These are phyloP conservation scores for Syngnathus typhle DNA, from an alignment of 2,113 vertebrate species.

Conservation along the genomic window DNA sequence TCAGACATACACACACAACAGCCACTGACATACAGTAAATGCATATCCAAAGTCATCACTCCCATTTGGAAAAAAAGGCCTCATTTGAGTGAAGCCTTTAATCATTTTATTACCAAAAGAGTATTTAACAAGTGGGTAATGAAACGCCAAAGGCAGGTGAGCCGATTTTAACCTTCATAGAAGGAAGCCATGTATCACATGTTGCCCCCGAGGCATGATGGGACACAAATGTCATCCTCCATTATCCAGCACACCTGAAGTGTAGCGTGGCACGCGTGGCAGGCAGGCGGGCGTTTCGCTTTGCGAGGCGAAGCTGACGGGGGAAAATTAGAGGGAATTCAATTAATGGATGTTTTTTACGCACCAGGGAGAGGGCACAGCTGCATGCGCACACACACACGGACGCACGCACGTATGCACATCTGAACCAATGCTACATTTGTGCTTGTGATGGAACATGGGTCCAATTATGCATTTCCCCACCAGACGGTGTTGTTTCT, in stretches of 20 bases:
- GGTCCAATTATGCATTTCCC: not conserved
- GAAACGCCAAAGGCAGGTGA: constrained; percentile 99
- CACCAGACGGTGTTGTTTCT: not conserved
- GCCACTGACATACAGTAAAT: constrained; percentile 42
- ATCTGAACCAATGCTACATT: not conserved
- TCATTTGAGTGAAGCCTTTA: constrained; percentile 99
- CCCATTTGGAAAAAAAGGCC: constrained; percentile 90
- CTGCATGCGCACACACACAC: constrained; percentile 38
- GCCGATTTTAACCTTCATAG: constrained; percentile 99
- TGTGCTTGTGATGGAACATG: constrained; percentile 33
- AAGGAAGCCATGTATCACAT: constrained; percentile 97
- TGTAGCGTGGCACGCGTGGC: constrained; percentile 78
- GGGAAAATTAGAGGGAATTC: constrained; percentile 90
- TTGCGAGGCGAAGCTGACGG: constrained; percentile 74
- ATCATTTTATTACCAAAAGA: constrained; percentile 99
- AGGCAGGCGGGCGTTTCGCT: constrained; percentile 75
- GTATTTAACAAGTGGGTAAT: constrained; percentile 99
- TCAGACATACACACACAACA: constrained; percentile 13
- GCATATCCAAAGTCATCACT: constrained; percentile 95
- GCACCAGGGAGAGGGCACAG: constrained; percentile 86
- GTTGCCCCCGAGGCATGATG: constrained; percentile 90
- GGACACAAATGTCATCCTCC: constrained; percentile 97
- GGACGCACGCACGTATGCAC: not conserved
- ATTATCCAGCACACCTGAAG: constrained; percentile 94
- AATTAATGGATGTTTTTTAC: constrained; percentile 97